A percentile compares a stretch with the other conserved stretches of the same genome.
Evolutionary conservation across 2,888 invertebrate genomes (phyloP).

Genomic region (Cataglyphis albicans): DNA sequence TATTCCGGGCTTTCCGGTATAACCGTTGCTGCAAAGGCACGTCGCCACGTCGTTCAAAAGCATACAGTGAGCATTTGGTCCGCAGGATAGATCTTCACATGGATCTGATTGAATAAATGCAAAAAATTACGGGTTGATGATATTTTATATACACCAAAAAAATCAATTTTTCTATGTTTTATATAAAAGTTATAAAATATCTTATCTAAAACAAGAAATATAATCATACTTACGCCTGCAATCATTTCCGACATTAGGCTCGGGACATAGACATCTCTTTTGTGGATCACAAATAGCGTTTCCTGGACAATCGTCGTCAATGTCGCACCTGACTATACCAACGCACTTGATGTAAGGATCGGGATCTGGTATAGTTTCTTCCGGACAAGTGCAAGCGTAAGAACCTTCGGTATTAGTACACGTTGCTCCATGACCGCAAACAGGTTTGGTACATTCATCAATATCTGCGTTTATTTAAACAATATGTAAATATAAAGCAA

Average conservation of each 20-base stretch:
- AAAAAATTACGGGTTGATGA: background rate
- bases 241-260: slow-evolving; percentile 96
- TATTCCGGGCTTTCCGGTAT: slow-evolving; percentile 90
- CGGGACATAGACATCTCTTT: slow-evolving; percentile 94
- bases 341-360: slow-evolving; percentile 94
- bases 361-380: slow-evolving; percentile 93
- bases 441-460: slow-evolving; percentile 92
- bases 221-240: slow-evolving; percentile 92
- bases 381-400: slow-evolving; percentile 93
- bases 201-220: background rate
- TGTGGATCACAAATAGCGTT: slow-evolving; percentile 94
- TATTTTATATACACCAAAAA: slow-evolving; percentile 3
- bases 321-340: slow-evolving; percentile 92
- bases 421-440: slow-evolving; percentile 93
- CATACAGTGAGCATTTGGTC: slow-evolving; percentile 96
- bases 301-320: slow-evolving; percentile 94
- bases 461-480: slow-evolving; percentile 87
- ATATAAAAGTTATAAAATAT: background rate
- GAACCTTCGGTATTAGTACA: slow-evolving; percentile 93
- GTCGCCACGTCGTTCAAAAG: slow-evolving; percentile 93
- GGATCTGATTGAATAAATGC: slow-evolving; percentile 89
- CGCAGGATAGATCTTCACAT: slow-evolving; percentile 94
- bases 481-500: background rate
- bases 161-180: slow-evolving; percentile 20
- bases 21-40: slow-evolving; percentile 94